Conservation (phyloP, 2,797 vertebrate genomes). For the Hoplostethus mediterraneus region DNA sequence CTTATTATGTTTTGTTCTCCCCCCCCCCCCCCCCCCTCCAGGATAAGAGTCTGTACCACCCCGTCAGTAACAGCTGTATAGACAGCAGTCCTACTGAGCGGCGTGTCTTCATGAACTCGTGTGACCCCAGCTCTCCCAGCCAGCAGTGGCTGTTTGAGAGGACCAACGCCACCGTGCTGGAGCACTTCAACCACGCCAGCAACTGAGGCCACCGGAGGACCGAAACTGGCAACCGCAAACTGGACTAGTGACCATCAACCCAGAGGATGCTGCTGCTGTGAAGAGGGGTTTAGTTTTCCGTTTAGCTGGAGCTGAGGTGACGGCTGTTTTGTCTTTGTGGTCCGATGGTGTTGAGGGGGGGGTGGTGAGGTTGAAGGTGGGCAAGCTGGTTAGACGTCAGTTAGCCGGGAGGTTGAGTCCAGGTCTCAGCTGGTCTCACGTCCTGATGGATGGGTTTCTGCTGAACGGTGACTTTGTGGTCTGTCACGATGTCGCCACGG, state of each 20-base stretch:
- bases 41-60: conserved; percentile 93
- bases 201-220: conserved; percentile 52
- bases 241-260: conserved; percentile 3
- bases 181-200: conserved; percentile 87
- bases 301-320: conserved; percentile 18
- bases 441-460: neutral
- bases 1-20: too few relatives aligned
- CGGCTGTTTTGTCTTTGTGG: conserved; percentile 27
- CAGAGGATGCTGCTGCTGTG: conserved; percentile 1
- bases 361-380: conserved; percentile 6
- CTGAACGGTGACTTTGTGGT: conserved; percentile 16
- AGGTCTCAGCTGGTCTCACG: conserved; percentile 5
- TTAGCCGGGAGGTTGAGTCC: neutral
- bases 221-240: neutral
- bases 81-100: conserved; percentile 89
- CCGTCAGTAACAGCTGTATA: conserved; percentile 93
- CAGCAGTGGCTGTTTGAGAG: conserved; percentile 97
- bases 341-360: neutral
- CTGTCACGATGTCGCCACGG: neutral
- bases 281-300: conserved; percentile 7
- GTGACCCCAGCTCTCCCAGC: conserved; percentile 86
- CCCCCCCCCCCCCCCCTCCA: conserved; percentile 50
- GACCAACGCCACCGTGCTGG: conserved; percentile 92
- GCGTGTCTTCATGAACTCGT: conserved; percentile 93
- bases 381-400: conserved; percentile 24